Evolutionary conservation across 1,140 invertebrate genomes (phyloP), one percentile per base, ranked within the genome.

Genomic region (Epicauta chinensis): DNA sequence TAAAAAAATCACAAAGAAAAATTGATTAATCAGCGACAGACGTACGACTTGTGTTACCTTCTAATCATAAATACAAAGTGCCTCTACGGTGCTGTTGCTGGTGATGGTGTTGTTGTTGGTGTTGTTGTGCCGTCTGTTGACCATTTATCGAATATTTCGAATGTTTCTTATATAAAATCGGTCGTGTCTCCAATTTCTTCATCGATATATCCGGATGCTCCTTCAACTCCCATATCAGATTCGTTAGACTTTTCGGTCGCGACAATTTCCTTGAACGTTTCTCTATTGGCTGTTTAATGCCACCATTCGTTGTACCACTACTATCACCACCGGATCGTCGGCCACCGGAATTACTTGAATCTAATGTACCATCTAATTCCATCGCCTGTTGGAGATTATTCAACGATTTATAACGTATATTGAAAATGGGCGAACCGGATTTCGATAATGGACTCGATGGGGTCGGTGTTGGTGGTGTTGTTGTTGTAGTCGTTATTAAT

Each of bases 341-440:
- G 9, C 89, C 89, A 17, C 89, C 89, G 11, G 88, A 91, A 69
- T 91, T 87, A 70, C 87, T 91, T 13, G 89, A 92, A 66, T 92
- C 87, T 46, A 93, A 74, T 4, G 90, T 92, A 2, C 89, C 87
- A 54, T 76, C 72, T 10, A 87, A 71, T 62, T 88, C 86, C 80
- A 87, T 86, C 3, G 82, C 84, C 62, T 84, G 81, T 49, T 85
- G 83, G 2, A 89, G 76, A 68, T 89, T 89, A 6, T 81, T 87
- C 16, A 90, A 71, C 52, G 86, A 89, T 66, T 90, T 90, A 68
- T 90, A 90, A 12, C 87, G 77, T 53, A 89, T 87, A 64, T 87
- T 86, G 71, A 89, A 89, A 9, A 89, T 74, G 1, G 87, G 86
- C 2, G 86, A 88, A 34, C 86, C 84, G 16, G 80, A 80, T 68